A percentile compares a stretch with the other conserved stretches of the same genome.
Evolutionary conservation across 2,888 invertebrate genomes (phyloP).

Genomic region (Pristionchus maxplancki): DNA sequence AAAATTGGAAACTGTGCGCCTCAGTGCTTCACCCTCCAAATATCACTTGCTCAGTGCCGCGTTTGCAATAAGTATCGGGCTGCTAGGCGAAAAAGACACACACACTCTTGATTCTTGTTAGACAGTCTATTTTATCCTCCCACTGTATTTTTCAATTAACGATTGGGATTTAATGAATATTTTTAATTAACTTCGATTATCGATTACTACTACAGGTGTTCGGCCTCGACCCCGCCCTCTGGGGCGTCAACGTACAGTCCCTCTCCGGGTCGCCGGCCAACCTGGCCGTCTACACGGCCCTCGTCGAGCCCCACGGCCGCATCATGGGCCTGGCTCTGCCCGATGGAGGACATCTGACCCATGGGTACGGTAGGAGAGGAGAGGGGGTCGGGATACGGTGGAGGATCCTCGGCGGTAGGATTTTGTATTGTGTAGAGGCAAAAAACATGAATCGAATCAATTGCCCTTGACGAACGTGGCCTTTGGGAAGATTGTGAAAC

Average conservation of each 20-base stretch:
- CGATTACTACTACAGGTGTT: constrained; percentile 83
- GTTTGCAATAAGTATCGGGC: too few species aligned
- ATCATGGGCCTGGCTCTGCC: constrained; percentile 96
- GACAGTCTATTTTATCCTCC: too few species aligned
- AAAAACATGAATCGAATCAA: too few species aligned
- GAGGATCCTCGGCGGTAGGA: too few species aligned
- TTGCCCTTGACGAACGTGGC: too few species aligned
- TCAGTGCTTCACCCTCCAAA: too few species aligned
- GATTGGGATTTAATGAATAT: not conserved
- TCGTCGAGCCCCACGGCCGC: constrained; percentile 90
- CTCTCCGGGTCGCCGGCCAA: constrained; percentile 97
- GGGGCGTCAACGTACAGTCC: constrained; percentile 98
- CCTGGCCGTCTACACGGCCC: constrained; percentile 91
- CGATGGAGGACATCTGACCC: constrained; percentile 91
- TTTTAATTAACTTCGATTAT: not conserved
- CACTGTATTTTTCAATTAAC: not conserved
- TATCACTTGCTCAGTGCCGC: too few species aligned
- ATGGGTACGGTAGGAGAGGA: constrained; percentile 74
- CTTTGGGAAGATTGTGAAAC: not conserved
- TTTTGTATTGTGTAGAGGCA: not conserved
- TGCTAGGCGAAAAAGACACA: too few species aligned
- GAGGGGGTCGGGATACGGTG: not conserved
- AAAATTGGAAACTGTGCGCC: too few species aligned
- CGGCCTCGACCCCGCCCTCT: constrained; percentile 87
- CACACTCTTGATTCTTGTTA: too few species aligned